Conservation (phyloP, 2,797 vertebrate species). For the Anas acuta region DNA sequence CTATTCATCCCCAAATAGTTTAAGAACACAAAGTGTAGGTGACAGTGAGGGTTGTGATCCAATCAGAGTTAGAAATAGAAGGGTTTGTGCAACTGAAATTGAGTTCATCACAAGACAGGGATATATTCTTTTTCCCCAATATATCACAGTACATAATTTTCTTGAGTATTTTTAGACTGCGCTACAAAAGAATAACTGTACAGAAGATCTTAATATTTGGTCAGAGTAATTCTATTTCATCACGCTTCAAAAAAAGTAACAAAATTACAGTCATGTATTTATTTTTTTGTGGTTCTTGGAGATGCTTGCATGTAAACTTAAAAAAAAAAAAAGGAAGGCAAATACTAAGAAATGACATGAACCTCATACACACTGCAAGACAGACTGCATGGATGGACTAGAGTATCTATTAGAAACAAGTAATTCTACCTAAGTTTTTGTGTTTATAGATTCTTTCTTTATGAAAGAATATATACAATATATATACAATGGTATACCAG, state of each 20-base stretch:
- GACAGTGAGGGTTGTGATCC: constrained; percentile 10
- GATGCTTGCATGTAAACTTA: not conserved
- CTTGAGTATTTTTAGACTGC: not conserved
- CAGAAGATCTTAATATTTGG: constrained; percentile 43
- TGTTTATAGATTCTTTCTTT: not conserved
- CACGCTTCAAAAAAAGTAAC: constrained; percentile 31
- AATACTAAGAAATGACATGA: not conserved
- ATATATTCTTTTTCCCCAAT: not conserved
- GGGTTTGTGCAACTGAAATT: constrained; percentile 11
- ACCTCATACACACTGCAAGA: not conserved
- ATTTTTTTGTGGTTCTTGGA: not conserved
- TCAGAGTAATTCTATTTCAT: constrained; percentile 26
- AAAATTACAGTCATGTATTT: not conserved
- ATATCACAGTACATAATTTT: not conserved
- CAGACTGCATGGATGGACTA: not conserved
- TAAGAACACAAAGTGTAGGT: not conserved
- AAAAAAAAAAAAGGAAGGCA: not conserved
- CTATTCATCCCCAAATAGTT: not conserved
- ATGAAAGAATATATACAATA: too few species aligned
- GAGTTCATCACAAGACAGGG: not conserved
- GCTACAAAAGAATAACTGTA: not conserved
- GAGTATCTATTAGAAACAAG: not conserved
- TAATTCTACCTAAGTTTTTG: not conserved
- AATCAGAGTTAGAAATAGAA: constrained; percentile 23
- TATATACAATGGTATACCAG: not conserved